A percentile compares a stretch with the other conserved stretches of the same genome.
Evolutionary conservation across 2,888 invertebrate genomes (phyloP).

Genomic region (Leptinotarsa peninsularis): DNA sequence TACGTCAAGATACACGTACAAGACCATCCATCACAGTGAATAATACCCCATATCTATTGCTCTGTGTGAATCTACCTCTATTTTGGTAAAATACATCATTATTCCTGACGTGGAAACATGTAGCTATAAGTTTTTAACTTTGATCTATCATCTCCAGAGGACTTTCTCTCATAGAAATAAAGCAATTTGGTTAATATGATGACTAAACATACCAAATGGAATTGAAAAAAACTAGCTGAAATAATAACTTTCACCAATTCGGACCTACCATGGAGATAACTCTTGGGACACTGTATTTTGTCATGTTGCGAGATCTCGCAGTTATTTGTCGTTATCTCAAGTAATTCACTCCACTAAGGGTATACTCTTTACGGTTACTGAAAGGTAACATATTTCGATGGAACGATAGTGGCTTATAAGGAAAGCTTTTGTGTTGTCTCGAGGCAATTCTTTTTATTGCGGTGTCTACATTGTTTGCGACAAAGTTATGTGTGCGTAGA

Average conservation of each 20-base stretch:
- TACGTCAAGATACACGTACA: no score
- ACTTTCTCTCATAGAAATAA: neutral
- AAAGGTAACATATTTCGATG: constrained; percentile 34
- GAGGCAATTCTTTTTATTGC: constrained; percentile 28
- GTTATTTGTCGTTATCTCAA: constrained; percentile 13
- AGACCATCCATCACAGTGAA: no score
- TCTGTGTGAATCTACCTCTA: no score
- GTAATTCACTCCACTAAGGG: constrained; percentile 15
- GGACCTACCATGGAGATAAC: constrained; percentile 3
- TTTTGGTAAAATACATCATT: no score
- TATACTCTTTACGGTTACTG: constrained; percentile 20
- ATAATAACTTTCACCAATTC: neutral
- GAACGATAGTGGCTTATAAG: constrained; percentile 37
- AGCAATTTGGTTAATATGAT: neutral
- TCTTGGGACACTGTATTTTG: neutral
- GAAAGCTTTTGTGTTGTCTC: constrained; percentile 27
- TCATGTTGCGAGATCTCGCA: neutral
- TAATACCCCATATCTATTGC: no score
- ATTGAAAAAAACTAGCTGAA: neutral
- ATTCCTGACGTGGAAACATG: no score
- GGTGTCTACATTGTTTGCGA: constrained; percentile 41
- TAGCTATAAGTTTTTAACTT: neutral
- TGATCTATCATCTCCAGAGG: neutral
- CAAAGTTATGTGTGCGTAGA: constrained; percentile 37
- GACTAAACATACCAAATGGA: neutral